A percentile compares a stretch with the other conserved stretches of the same genome.
These are phyloP conservation scores for Euphydryas editha DNA, from an alignment of 2,888 invertebrate species.

Conservation along the genomic window DNA sequence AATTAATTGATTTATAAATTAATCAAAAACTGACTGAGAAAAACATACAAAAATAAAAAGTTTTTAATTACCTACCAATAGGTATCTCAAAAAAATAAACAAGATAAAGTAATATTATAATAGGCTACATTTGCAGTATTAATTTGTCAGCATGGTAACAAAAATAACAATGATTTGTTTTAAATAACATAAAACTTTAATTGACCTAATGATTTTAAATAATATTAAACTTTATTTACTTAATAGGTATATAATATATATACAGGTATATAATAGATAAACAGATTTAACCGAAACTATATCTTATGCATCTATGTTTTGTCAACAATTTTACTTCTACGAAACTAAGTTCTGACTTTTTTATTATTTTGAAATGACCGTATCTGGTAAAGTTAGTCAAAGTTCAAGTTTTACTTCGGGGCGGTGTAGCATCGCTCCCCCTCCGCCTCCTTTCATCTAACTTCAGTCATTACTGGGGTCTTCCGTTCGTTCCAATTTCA, in stretches of 20 bases:
- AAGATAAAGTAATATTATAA: too few species aligned
- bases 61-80: too few species aligned
- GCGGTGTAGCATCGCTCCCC: conserved; percentile 46
- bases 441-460: conserved; percentile 76
- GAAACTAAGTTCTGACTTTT: conserved; percentile 31
- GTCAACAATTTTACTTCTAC: conserved; percentile 12
- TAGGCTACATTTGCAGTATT: too few species aligned
- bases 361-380: conserved; percentile 58
- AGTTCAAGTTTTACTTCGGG: conserved; percentile 66
- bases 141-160: too few species aligned
- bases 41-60: neutral
- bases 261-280: neutral
- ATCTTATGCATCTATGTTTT: neutral
- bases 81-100: too few species aligned
- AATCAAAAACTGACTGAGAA: neutral
- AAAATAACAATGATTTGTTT: too few species aligned
- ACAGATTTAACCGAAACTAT: neutral
- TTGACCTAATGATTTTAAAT: too few species aligned
- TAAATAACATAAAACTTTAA: too few species aligned
- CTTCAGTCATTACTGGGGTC: conserved; percentile 79
- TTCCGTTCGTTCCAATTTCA: conserved; percentile 82
- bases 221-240: too few species aligned
- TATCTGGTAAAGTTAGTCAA: conserved; percentile 59
- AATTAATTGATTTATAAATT: too few species aligned
- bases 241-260: too few species aligned